phyloP scores from a whole-genome alignment of 1,140 invertebrate species.

The Melipona quadrifasciata region DNA sequence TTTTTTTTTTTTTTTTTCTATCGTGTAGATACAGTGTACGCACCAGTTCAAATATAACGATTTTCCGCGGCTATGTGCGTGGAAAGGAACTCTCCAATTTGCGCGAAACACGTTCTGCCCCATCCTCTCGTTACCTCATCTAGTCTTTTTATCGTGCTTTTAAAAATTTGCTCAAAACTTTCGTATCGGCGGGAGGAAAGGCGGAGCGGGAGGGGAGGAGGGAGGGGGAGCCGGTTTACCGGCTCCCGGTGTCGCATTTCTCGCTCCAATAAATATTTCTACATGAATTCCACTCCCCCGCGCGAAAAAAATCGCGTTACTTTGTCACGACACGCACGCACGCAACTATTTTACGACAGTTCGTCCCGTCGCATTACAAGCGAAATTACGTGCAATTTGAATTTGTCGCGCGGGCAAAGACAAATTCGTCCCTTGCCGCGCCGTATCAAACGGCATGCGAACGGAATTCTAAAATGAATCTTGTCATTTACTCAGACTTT shows the following conservation, averaged over 20 bases:
- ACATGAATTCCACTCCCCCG: conserved; percentile 27
- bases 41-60: conserved; percentile 48
- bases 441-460: background rate
- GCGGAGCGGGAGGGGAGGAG: background rate
- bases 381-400: background rate
- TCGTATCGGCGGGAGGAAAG: background rate
- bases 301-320: conserved; percentile 7
- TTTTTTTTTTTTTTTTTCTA: background rate
- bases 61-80: conserved; percentile 34
- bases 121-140: conserved; percentile 19
- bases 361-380: background rate
- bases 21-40: conserved; percentile 2
- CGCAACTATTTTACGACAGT: background rate
- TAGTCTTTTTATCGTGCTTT: conserved; percentile 47
- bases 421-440: background rate
- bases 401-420: background rate
- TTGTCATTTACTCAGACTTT: conserved; percentile 10
- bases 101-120: conserved; percentile 47
- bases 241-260: conserved; percentile 27
- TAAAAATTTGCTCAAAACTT: conserved; percentile 45
- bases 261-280: conserved; percentile 53
- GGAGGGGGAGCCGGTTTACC: background rate
- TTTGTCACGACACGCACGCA: background rate
- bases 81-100: conserved; percentile 67
- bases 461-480: conserved; percentile 4